phyloP scores from a whole-genome alignment of 1,140 invertebrate genomes.

The Hermatobates lingyangjiaoensis region DNA sequence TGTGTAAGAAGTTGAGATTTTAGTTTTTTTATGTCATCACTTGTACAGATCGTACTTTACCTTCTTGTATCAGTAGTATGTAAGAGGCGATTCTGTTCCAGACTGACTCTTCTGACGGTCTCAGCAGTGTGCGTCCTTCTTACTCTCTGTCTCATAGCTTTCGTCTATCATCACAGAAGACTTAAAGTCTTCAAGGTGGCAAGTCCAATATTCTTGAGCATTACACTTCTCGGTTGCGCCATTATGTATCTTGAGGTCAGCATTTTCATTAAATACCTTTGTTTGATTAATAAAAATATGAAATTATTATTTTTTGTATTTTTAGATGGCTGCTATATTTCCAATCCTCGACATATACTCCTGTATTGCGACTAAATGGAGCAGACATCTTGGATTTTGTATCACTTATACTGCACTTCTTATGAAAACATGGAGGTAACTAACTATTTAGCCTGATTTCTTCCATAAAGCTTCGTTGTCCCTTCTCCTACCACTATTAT shows the following conservation, averaged over 20 bases:
- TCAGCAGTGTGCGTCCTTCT: slow-evolving; percentile 59
- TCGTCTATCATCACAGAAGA: slow-evolving; percentile 58
- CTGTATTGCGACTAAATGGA: slow-evolving; percentile 80
- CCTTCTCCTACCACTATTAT: too few relatives aligned
- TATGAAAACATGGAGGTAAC: slow-evolving; percentile 84
- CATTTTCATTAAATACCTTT: not conserved
- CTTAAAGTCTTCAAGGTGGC: slow-evolving; percentile 78
- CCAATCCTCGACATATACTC: slow-evolving; percentile 57
- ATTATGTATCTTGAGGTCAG: slow-evolving; percentile 78
- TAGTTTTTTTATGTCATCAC: not conserved
- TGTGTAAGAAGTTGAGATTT: not conserved
- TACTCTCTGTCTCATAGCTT: slow-evolving; percentile 49
- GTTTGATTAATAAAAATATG: not conserved
- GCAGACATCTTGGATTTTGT: slow-evolving; percentile 73
- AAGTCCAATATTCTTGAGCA: slow-evolving; percentile 72
- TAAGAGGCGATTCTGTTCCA: slow-evolving; percentile 22
- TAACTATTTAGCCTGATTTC: too few relatives aligned
- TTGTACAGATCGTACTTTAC: not conserved
- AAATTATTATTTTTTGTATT: too few relatives aligned
- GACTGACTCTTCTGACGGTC: slow-evolving; percentile 58
- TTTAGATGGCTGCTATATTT: slow-evolving; percentile 77
- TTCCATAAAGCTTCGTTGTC: too few relatives aligned
- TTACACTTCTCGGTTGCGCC: slow-evolving; percentile 66
- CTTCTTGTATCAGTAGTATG: too few relatives aligned
- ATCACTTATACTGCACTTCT: slow-evolving; percentile 76